Conservation (phyloP, 64 coral and sea anemone species). For the Astreopora myriophthalma region DNA sequence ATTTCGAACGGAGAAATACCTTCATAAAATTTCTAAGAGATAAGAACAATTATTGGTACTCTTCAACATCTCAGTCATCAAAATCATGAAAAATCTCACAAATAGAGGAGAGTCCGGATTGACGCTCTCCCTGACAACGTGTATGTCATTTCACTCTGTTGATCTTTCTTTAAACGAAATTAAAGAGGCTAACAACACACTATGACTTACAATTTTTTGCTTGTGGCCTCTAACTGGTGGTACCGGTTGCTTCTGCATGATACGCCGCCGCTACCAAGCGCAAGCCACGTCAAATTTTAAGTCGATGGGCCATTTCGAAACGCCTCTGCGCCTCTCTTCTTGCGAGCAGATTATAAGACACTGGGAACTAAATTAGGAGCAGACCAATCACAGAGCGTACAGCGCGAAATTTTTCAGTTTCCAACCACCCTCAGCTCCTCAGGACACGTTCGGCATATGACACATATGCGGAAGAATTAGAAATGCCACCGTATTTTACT, state of each 20-base stretch:
- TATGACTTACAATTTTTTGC: conserved; percentile 58
- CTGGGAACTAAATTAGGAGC: background rate
- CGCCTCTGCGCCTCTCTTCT: conserved; percentile 19
- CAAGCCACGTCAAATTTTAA: background rate
- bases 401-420: no score
- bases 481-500: no score
- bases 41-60: no score
- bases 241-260: conserved; percentile 59
- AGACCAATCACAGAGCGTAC: no score
- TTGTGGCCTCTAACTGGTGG: conserved; percentile 63
- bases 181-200: background rate
- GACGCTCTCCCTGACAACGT: no score
- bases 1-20: background rate
- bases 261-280: background rate
- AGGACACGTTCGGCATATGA: no score
- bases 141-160: background rate
- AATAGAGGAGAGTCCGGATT: background rate
- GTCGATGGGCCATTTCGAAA: background rate
- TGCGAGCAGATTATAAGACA: background rate
- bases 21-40: background rate
- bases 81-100: background rate
- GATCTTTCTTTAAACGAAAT: background rate
- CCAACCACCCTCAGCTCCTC: no score
- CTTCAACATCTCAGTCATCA: background rate
- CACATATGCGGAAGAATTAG: no score